A percentile compares a stretch with the other conserved stretches of the same genome.
Evolutionary conservation across 2,888 invertebrate species (phyloP).

Genomic region (Pristionchus exspectatus): DNA sequence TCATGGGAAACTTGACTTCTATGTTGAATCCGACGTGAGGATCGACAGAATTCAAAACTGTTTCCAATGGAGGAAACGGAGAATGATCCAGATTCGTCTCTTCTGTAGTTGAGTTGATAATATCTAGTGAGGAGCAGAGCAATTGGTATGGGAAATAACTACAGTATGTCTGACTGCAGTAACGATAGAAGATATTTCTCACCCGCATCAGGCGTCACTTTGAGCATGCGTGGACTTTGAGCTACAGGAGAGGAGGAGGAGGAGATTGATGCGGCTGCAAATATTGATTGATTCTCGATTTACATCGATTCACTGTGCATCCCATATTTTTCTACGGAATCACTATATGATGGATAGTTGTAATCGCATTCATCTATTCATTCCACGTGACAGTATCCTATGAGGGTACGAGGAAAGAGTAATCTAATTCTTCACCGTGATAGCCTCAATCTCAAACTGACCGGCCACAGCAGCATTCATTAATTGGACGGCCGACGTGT

Average conservation of each 20-base stretch:
- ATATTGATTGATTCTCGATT: neutral
- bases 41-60: slow-evolving; percentile 88
- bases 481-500: slow-evolving; percentile 53
- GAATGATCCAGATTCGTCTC: slow-evolving; percentile 72
- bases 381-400: too few species aligned
- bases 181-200: neutral
- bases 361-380: neutral
- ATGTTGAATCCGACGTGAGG: slow-evolving; percentile 94
- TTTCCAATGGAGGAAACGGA: slow-evolving; percentile 93
- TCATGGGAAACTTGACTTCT: slow-evolving; percentile 97
- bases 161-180: neutral
- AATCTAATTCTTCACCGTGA: neutral
- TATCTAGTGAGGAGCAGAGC: neutral
- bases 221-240: slow-evolving; percentile 15
- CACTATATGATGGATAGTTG: neutral
- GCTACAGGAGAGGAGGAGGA: neutral
- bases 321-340: too few species aligned
- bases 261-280: neutral
- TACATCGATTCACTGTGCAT: too few species aligned
- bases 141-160: neutral
- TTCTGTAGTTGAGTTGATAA: neutral
- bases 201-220: slow-evolving; percentile 52
- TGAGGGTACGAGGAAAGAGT: neutral
- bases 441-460: neutral
- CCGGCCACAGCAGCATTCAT: neutral